Evolutionary conservation across 2,888 invertebrate genomes (phyloP), one percentile per base, ranked within the genome.

Genomic region (Bibio marci): DNA sequence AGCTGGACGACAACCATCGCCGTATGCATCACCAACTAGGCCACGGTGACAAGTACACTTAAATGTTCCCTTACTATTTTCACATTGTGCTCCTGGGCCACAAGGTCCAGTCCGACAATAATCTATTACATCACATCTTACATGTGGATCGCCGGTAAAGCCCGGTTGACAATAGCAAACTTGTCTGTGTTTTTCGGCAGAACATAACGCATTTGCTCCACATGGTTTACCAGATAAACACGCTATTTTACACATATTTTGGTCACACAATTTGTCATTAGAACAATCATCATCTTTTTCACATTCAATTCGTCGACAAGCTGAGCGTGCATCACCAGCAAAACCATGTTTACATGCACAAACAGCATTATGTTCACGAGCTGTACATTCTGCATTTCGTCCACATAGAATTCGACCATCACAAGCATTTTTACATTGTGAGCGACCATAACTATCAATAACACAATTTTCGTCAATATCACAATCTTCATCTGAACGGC

Each of bases 141-240:
- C 63, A 10, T 69, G 62, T 3, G 87, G 76, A 57, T 87, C 76
- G 3, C 87, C 88, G 1, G 82, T 82, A 51, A 73, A 87, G 1
- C 88, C 88, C 11, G 88, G 87, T 60, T 86, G 86, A 55, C 90
- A 90, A 50, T 81, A 80, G 53, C 81, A 81, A 1, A 73, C 69
- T 56, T 80, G 80, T 44, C 69, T 69, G 52, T 90, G 88, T 50
- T 75, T 74, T 57, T 86, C 82, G 2, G 86, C 80, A 1, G 85
- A 80, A 54, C 90, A 90, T 30, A 88, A 65, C 1, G 88, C 79
- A 58, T 88, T 86, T 38, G 75, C 73, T 1, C 86, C 87, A 51
- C 90, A 90, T 13, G 80, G 77, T 57, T 86, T 83, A n/a, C 75
- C 67, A 4, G 77, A 73, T 15, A 87, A 65, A 54, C 90, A 90